Conservation (phyloP, 2,888 invertebrate species). For the Aspidapion aeneum region DNA sequence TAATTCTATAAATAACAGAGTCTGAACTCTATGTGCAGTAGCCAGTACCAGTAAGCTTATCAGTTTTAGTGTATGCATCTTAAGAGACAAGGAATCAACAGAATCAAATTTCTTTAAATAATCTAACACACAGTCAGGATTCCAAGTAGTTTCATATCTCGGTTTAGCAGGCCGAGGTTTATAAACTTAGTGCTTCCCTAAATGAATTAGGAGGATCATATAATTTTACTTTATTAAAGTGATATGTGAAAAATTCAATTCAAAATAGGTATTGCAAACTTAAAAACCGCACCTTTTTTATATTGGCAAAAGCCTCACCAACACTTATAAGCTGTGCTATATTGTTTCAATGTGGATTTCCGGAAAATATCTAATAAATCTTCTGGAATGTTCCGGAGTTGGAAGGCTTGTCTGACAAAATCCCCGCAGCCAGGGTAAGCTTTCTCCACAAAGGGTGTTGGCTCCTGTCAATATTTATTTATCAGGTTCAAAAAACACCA, state of each 20-base stretch:
- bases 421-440: constrained; percentile 6
- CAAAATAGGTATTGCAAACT: background rate
- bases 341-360: constrained; percentile 30
- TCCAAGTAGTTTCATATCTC: constrained; percentile 19
- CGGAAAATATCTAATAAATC: constrained; percentile 10
- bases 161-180: constrained; percentile 14
- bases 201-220: constrained; percentile 13
- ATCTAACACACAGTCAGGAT: constrained; percentile 14
- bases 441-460: constrained; percentile 2
- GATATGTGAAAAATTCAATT: background rate
- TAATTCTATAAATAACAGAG: constrained; percentile 14
- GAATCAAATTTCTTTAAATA: constrained; percentile 13
- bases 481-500: constrained; percentile 11
- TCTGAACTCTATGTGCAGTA: constrained; percentile 22
- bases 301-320: constrained; percentile 28
- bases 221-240: background rate
- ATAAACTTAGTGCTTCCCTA: constrained; percentile 13
- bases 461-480: constrained; percentile 6
- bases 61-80: constrained; percentile 14
- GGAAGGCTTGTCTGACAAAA: constrained; percentile 13
- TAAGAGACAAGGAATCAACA: constrained; percentile 10
- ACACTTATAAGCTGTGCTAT: constrained; percentile 23
- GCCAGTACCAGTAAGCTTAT: constrained; percentile 13
- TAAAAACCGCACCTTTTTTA: background rate
- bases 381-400: constrained; percentile 5